Evolutionary conservation across 2,888 invertebrate genomes (phyloP).

Genomic region (Dicyrtoma fusca): DNA sequence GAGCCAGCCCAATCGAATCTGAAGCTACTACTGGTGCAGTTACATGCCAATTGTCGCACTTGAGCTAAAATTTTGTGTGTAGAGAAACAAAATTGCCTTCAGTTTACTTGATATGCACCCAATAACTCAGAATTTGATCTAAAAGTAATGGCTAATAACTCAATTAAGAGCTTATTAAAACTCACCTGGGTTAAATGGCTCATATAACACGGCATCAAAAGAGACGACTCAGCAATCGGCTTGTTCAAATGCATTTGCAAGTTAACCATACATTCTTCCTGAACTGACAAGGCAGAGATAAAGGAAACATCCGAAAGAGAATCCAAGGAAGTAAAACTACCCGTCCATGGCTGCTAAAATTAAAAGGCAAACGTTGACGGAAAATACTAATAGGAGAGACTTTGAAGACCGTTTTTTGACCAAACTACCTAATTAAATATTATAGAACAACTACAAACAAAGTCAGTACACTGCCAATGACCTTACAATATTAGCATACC

Average conservation of each 20-base stretch:
- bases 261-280: conserved; percentile 90
- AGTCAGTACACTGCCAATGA: too few relatives aligned
- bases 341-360: conserved; percentile 39
- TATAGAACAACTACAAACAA: too few relatives aligned
- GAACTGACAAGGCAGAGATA: conserved; percentile 88
- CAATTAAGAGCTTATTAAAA: neutral
- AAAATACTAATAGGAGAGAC: too few relatives aligned
- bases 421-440: too few relatives aligned
- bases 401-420: too few relatives aligned
- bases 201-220: conserved; percentile 92
- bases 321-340: conserved; percentile 55
- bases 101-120: too few relatives aligned
- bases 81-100: too few relatives aligned
- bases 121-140: too few relatives aligned
- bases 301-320: conserved; percentile 59
- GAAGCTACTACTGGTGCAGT: conserved; percentile 51
- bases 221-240: conserved; percentile 89
- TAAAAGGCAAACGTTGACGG: neutral
- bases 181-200: conserved; percentile 81
- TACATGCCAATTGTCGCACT: conserved; percentile 56
- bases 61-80: conserved; percentile 47
- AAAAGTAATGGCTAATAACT: too few relatives aligned
- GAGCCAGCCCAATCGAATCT: conserved; percentile 53
- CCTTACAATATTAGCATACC: too few relatives aligned
- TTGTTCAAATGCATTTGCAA: conserved; percentile 91